These are phyloP conservation scores for Scaptomyza montana DNA, from an alignment of 1,140 invertebrate genomes.

Conservation along the genomic window DNA sequence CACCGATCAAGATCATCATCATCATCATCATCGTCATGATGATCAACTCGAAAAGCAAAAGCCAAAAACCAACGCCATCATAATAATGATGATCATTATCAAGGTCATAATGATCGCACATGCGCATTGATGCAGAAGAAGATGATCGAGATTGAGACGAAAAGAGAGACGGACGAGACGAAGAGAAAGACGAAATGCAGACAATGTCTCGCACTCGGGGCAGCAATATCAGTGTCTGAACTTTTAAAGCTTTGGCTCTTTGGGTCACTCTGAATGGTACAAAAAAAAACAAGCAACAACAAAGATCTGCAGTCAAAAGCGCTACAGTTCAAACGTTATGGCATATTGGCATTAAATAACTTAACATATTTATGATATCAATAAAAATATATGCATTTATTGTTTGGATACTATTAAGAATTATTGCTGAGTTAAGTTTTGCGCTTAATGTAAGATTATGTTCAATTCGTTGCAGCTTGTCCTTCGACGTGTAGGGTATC, in stretches of 20 bases:
- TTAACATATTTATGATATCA: background rate
- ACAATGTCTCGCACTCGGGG: slow-evolving; percentile 25
- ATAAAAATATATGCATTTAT: background rate
- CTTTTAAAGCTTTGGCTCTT: slow-evolving; percentile 42
- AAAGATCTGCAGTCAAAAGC: slow-evolving; percentile 25
- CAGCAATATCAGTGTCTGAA: slow-evolving; percentile 45
- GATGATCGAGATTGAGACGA: slow-evolving; percentile 24
- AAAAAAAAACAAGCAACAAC: background rate
- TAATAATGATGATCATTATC: slow-evolving; percentile 32
- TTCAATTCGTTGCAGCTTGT: slow-evolving; percentile 16
- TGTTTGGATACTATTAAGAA: background rate
- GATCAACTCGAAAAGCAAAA: background rate
- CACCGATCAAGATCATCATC: slow-evolving; percentile 56
- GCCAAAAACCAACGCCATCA: slow-evolving; percentile 35
- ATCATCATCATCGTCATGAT: background rate
- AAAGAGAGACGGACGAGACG: too few species aligned
- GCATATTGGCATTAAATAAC: background rate
- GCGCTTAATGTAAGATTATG: background rate
- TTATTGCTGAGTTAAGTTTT: background rate
- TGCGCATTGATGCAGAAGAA: slow-evolving; percentile 54
- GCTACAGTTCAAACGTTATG: background rate
- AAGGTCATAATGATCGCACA: slow-evolving; percentile 35
- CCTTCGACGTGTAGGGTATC: slow-evolving; percentile 46
- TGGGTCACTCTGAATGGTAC: slow-evolving; percentile 22
- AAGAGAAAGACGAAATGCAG: slow-evolving; percentile 1